Evolutionary conservation across 1,140 invertebrate genomes (phyloP).

Genomic region (Hestina assimilis): DNA sequence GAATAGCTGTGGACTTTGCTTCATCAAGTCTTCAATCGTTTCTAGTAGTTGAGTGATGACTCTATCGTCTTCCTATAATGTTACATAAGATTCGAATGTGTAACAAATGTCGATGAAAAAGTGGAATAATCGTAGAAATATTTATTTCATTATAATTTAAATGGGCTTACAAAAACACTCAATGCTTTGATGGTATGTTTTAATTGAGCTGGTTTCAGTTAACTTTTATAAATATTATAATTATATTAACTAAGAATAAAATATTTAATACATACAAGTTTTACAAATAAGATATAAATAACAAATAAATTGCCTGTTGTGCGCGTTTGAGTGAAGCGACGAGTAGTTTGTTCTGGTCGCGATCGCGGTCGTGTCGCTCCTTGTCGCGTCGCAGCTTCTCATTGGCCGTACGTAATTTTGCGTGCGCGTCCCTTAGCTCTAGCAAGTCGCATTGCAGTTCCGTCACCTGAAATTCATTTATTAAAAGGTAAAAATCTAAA

Average conservation of each 20-base stretch:
- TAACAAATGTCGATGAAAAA: not conserved
- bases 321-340: slow-evolving; percentile 70
- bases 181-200: too few relatives aligned
- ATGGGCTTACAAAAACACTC: too few relatives aligned
- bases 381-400: slow-evolving; percentile 93
- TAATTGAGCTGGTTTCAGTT: too few relatives aligned
- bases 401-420: slow-evolving; percentile 94
- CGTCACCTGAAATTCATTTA: slow-evolving; percentile 55
- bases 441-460: slow-evolving; percentile 92
- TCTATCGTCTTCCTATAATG: slow-evolving; percentile 80
- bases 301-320: slow-evolving; percentile 75
- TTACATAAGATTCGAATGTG: slow-evolving; percentile 6
- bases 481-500: slow-evolving; percentile 1
- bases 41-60: slow-evolving; percentile 85
- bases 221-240: too few relatives aligned
- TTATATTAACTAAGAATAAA: too few relatives aligned
- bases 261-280: too few relatives aligned
- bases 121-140: not conserved
- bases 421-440: slow-evolving; percentile 93
- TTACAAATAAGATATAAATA: too few relatives aligned
- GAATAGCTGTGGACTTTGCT: slow-evolving; percentile 84
- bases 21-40: slow-evolving; percentile 87
- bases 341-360: slow-evolving; percentile 84
- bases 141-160: not conserved
- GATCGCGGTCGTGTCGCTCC: slow-evolving; percentile 89